A percentile compares a stretch with the other conserved stretches of the same genome.
Conservation (phyloP, 2,113 vertebrate species). For the Ursus arctos region DNA sequence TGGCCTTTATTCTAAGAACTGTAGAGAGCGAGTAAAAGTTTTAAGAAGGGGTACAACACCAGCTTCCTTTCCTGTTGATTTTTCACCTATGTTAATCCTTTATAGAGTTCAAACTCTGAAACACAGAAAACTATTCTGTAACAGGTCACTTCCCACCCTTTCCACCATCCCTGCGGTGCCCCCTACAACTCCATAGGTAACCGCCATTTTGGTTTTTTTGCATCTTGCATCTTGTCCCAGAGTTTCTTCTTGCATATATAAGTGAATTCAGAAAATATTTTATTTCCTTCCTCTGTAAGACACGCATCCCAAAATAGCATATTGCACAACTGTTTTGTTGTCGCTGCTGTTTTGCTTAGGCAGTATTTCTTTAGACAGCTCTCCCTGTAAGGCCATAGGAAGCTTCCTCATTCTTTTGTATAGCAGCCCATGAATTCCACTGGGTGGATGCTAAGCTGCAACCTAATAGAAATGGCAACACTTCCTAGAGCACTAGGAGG, state of each 20-base stretch:
- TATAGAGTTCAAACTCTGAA: neutral
- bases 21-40: neutral
- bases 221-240: neutral
- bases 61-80: neutral
- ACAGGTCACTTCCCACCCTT: neutral
- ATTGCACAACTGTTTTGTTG: neutral
- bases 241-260: slow-evolving; percentile 1
- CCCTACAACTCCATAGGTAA: too few relatives aligned
- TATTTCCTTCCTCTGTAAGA: neutral
- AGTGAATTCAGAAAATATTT: neutral
- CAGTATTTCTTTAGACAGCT: neutral
- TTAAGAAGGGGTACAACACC: neutral
- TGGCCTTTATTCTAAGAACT: neutral
- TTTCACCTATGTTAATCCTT: slow-evolving; percentile 22
- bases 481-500: neutral
- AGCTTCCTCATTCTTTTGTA: neutral
- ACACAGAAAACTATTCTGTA: neutral
- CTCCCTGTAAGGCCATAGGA: neutral
- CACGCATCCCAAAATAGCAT: neutral
- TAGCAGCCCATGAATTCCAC: neutral
- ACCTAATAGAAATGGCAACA: neutral
- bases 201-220: neutral
- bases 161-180: neutral
- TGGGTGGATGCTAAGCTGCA: neutral
- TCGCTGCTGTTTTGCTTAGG: neutral